Conservation (phyloP, 2,888 invertebrate species). For the Lamproptera curius region DNA sequence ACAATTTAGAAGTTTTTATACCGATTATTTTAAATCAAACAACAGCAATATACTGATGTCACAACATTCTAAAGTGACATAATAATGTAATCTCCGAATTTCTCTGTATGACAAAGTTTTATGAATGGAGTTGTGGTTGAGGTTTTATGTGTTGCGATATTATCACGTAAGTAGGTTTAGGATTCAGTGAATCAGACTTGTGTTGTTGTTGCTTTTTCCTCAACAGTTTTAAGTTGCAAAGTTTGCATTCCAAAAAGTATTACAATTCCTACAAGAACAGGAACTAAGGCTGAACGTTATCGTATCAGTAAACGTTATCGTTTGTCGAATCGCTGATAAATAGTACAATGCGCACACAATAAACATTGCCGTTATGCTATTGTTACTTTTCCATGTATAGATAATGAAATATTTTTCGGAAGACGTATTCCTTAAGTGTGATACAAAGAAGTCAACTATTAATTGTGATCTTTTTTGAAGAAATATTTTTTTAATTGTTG, state of each 20-base stretch:
- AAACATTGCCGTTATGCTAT: constrained; percentile 15
- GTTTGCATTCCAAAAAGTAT: background rate
- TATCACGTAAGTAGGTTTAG: background rate
- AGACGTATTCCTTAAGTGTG: constrained; percentile 9
- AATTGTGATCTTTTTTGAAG: too few relatives aligned
- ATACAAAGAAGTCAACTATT: too few relatives aligned
- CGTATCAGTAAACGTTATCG: constrained; percentile 15
- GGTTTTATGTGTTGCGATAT: constrained; percentile 7
- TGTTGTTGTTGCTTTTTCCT: constrained; percentile 15
- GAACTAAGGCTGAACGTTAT: constrained; percentile 16
- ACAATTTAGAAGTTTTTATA: too few relatives aligned
- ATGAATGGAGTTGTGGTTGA: constrained; percentile 32
- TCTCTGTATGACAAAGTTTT: constrained; percentile 11
- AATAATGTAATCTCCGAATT: too few relatives aligned
- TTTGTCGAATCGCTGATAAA: constrained; percentile 19
- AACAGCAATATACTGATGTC: too few relatives aligned
- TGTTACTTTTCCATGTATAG: constrained; percentile 24
- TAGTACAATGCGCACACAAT: constrained; percentile 9
- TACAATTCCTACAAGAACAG: constrained; percentile 1
- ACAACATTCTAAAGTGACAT: too few relatives aligned
- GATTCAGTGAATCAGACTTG: constrained; percentile 9
- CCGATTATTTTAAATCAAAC: too few relatives aligned
- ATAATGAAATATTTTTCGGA: constrained; percentile 16
- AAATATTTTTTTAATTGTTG: background rate
- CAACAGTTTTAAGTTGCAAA: constrained; percentile 3